These are phyloP conservation scores for Sesamia inferens DNA, from an alignment of 2,888 invertebrate species.

Conservation along the genomic window DNA sequence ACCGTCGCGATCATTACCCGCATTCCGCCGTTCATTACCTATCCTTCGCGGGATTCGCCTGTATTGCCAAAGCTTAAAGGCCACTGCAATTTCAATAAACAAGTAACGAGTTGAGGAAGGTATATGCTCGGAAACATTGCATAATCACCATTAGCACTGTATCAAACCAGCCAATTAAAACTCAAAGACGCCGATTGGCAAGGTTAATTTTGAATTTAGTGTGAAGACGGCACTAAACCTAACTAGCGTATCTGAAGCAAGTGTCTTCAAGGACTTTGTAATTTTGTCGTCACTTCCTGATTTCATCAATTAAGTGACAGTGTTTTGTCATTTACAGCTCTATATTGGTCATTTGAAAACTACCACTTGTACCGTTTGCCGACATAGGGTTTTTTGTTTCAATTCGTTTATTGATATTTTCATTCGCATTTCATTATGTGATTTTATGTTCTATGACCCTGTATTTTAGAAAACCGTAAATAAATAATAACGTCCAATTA, in stretches of 20 bases:
- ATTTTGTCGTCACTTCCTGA: slow-evolving; percentile 38
- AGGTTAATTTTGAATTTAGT: slow-evolving; percentile 59
- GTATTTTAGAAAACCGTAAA: too few relatives aligned
- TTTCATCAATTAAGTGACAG: slow-evolving; percentile 8
- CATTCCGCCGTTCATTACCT: too few relatives aligned
- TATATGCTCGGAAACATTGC: slow-evolving; percentile 21
- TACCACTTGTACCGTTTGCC: too few relatives aligned
- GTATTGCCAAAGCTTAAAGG: neutral
- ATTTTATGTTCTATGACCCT: too few relatives aligned
- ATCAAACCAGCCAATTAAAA: slow-evolving; percentile 52
- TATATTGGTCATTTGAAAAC: too few relatives aligned
- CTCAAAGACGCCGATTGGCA: slow-evolving; percentile 53
- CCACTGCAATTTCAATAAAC: neutral
- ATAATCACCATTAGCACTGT: slow-evolving; percentile 39
- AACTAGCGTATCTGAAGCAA: slow-evolving; percentile 52
- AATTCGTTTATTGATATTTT: too few relatives aligned
- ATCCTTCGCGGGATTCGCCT: neutral
- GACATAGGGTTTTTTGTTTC: too few relatives aligned
- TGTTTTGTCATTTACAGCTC: neutral
- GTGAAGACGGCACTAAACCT: slow-evolving; percentile 39
- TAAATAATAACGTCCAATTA: too few relatives aligned
- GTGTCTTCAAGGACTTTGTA: slow-evolving; percentile 53
- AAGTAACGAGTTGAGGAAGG: too few relatives aligned
- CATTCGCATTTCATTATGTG: too few relatives aligned
- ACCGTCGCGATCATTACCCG: neutral